These are phyloP conservation scores for Butastur rufipennis DNA, from an alignment of 2,113 vertebrate species.

Conservation along the genomic window DNA sequence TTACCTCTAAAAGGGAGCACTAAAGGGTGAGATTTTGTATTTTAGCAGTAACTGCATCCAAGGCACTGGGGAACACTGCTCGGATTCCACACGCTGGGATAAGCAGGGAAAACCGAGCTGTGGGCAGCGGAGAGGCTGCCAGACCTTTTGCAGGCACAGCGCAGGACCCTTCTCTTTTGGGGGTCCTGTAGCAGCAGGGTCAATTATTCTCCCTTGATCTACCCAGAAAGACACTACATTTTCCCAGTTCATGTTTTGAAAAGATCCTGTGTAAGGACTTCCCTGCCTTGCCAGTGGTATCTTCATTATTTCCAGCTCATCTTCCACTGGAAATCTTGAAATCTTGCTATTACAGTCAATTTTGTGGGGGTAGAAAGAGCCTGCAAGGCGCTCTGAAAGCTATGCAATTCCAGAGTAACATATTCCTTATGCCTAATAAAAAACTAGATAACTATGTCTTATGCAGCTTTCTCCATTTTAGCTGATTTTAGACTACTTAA, in stretches of 20 bases:
- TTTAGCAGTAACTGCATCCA: neutral
- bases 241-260: neutral
- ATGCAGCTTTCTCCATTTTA: neutral
- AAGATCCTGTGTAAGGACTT: neutral
- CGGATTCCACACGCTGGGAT: fast-evolving
- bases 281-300: neutral
- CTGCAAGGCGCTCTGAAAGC: neutral
- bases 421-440: neutral
- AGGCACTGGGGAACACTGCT: neutral
- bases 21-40: neutral
- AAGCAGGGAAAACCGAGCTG: neutral
- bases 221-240: neutral
- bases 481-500: neutral
- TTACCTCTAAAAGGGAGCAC: no score
- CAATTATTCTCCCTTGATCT: neutral
- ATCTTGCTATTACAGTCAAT: neutral
- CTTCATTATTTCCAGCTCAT: neutral
- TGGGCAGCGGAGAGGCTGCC: neutral
- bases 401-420: neutral
- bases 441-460: fast-evolving
- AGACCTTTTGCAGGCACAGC: neutral
- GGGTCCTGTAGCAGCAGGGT: no score
- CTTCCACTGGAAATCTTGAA: neutral
- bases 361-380: neutral
- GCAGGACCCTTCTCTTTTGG: fast-evolving